Evolutionary conservation across 2,113 vertebrate species (phyloP), one percentile per base, ranked within the genome.

Genomic region (Pholis gunnellus): DNA sequence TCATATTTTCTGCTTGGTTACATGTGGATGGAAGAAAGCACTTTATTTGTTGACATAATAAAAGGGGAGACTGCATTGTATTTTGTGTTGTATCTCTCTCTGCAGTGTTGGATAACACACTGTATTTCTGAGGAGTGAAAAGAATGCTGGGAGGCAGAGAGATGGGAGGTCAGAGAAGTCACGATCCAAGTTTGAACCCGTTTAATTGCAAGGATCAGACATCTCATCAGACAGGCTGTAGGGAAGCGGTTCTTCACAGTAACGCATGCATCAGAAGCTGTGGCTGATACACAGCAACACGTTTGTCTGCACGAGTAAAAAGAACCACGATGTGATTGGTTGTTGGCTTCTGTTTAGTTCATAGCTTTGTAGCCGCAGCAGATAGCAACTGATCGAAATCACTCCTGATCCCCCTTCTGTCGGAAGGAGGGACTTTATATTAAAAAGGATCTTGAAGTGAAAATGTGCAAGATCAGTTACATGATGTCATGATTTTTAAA

Each of bases 61-160:
- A 64, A 81, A 36, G 25, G 7, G 4, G 2, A 13, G 44, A 65
- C 70, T 70, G 27, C 18, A 40, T 18, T 78, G 15, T 18, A 20
- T n/a, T 63, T 36, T 74, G 5, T 31, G 29, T 56, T 57, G 50
- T 15, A 9, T 61, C 15, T 68, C 40, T 61, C 13, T 64, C 40
- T 79, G 31, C 46, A 67, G 48, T 22, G 25, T 82, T 52, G 29
- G 56, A 72, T 86, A 82, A 74, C 67, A 74, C 17, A 27, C 9
- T 79, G 36, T 63, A 36, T 69, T 69, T 46, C 3, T 57, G n/a
- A 60, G 40, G 34, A 64, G 57, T 40, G 52, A 61, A 57, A 50
- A 6, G 36, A 76, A 83, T 50, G 54, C 46, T 27, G 42, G 11
- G 34, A 64, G 50, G 57, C 20, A 46, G 38, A 52, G 52, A 66